A percentile compares a stretch with the other conserved stretches of the same genome.
Evolutionary conservation across 2,888 invertebrate genomes (phyloP).

Genomic region (Dendrolimus pini): DNA sequence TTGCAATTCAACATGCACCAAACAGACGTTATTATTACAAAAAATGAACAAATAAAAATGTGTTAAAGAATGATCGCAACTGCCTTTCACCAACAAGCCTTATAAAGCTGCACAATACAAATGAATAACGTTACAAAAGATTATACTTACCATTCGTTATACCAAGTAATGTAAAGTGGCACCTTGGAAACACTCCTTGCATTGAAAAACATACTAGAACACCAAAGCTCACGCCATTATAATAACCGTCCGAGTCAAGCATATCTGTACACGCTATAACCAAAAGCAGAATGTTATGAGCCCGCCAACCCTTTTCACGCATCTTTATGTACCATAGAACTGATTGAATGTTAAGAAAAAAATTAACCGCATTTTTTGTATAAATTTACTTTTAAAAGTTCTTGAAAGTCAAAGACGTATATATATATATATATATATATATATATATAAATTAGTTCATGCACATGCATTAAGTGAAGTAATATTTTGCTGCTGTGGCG

Average conservation of each 20-base stretch:
- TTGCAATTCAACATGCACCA: no score
- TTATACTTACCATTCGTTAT: conserved; percentile 45
- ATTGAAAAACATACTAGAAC: conserved; percentile 25
- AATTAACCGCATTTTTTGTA: no score
- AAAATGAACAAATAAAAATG: background rate
- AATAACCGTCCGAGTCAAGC: conserved; percentile 36
- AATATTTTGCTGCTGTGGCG: no score
- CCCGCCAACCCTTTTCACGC: conserved; percentile 16
- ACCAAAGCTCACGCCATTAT: conserved; percentile 35
- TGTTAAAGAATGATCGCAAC: conserved; percentile 10
- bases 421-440: no score
- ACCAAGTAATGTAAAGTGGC: conserved; percentile 23
- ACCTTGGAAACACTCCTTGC: conserved; percentile 33
- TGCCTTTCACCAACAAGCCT: conserved; percentile 16
- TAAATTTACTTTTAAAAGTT: no score
- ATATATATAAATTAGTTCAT: no score
- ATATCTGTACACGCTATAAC: conserved; percentile 35
- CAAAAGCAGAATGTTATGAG: conserved; percentile 28
- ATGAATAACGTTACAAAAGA: conserved; percentile 33
- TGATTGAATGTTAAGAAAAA: no score
- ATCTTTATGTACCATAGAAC: background rate
- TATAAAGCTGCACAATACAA: conserved; percentile 13
- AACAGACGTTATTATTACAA: background rate
- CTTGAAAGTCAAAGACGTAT: no score
- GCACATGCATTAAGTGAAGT: no score